These are phyloP conservation scores for Poecilobothrus nobilitatus DNA, from an alignment of 2,888 invertebrate species.

Conservation along the genomic window DNA sequence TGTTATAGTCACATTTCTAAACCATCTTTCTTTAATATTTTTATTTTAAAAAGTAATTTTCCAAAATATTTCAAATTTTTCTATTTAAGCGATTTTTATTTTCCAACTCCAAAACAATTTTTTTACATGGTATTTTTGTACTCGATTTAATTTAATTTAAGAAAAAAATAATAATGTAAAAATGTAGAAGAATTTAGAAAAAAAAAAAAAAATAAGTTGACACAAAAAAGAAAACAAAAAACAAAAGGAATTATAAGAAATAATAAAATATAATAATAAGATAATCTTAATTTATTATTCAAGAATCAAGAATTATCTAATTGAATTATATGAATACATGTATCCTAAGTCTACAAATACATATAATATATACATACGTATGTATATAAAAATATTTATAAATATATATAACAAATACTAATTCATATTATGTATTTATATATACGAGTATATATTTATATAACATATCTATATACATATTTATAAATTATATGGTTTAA, in stretches of 20 bases:
- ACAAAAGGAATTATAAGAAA: no score
- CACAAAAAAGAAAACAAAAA: no score
- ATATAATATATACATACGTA: neutral
- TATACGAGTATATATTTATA: neutral
- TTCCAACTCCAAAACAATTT: no score
- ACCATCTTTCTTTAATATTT: no score
- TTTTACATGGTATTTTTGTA: neutral
- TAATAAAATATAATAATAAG: neutral
- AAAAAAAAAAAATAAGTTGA: neutral
- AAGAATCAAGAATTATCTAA: conserved; percentile 4
- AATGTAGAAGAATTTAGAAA: neutral
- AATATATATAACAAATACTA: neutral
- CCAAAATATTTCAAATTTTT: no score
- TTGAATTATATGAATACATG: neutral
- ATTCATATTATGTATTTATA: neutral
- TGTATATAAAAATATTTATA: neutral
- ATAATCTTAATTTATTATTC: conserved; percentile 6
- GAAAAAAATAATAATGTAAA: neutral
- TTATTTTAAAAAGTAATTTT: neutral
- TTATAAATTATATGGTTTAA: no score
- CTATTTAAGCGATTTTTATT: no score
- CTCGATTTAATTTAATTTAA: neutral
- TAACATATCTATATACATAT: neutral
- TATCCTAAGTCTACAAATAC: no score
- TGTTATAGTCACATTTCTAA: no score